phyloP scores from a whole-genome alignment of 2,113 vertebrate genomes.

The Pterophyllum scalare region DNA sequence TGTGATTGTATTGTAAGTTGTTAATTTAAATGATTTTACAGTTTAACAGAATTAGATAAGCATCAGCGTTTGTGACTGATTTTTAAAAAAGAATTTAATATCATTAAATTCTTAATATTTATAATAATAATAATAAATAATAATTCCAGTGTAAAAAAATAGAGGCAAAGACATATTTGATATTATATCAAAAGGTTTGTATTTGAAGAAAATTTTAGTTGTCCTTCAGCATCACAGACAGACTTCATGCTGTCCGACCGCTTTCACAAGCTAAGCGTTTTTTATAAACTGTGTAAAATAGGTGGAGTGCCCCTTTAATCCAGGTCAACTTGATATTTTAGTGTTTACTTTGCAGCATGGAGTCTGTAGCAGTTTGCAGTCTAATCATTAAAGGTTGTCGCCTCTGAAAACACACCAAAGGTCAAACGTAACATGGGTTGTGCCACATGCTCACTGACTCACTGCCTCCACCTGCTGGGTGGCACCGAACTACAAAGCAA shows the following conservation, averaged over 20 bases:
- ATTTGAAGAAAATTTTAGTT: background rate
- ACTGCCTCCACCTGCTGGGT: constrained; percentile 59
- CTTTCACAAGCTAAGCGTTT: background rate
- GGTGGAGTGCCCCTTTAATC: background rate
- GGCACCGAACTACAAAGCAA: background rate
- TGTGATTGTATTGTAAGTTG: background rate
- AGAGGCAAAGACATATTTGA: background rate
- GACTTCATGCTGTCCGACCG: background rate
- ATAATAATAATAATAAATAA: too few species aligned
- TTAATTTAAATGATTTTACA: background rate
- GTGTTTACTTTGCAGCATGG: background rate
- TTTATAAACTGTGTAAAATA: background rate
- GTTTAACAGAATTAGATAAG: background rate
- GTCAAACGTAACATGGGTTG: background rate
- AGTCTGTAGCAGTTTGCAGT: background rate
- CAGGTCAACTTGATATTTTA: background rate
- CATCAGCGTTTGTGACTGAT: background rate
- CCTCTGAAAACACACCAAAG: background rate
- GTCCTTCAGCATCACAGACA: background rate
- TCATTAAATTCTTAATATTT: background rate
- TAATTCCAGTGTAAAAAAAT: background rate
- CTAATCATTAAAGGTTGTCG: background rate
- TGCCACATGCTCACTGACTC: constrained; percentile 8
- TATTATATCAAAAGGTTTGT: background rate
- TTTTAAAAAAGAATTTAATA: background rate